phyloP scores from a whole-genome alignment of 2,797 vertebrate species.

The Anabas testudineus region DNA sequence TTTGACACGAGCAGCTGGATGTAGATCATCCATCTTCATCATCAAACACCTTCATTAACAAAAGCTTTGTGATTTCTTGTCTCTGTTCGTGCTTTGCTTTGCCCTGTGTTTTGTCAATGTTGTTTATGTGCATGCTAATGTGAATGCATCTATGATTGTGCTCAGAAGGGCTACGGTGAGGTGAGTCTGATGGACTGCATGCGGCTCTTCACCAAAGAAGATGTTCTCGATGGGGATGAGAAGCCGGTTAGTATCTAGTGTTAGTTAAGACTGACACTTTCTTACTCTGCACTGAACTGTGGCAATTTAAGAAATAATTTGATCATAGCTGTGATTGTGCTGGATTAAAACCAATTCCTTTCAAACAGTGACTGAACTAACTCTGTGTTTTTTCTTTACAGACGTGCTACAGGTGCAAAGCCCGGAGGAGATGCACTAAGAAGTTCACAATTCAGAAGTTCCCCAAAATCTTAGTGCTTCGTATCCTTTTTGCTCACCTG shows the following conservation, averaged over 20 bases:
- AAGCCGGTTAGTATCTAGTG: constrained; percentile 87
- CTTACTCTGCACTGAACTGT: not conserved
- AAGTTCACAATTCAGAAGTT: constrained; percentile 98
- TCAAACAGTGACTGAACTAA: constrained; percentile 7
- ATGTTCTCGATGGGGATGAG: constrained; percentile 95
- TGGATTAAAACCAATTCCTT: not conserved
- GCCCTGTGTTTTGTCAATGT: constrained; percentile 12
- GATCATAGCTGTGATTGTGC: not conserved
- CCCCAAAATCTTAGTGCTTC: constrained; percentile 97
- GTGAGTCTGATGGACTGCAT: constrained; percentile 97
- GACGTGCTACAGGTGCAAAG: constrained; percentile 97
- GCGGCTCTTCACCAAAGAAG: constrained; percentile 98
- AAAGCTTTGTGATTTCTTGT: constrained; percentile 33
- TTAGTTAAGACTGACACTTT: not conserved
- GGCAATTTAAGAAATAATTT: not conserved
- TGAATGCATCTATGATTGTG: constrained; percentile 69
- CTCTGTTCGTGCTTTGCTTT: constrained; percentile 47
- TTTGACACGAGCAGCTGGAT: not conserved
- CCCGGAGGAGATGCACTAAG: constrained; percentile 94
- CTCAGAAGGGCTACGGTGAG: constrained; percentile 92
- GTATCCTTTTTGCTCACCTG: constrained; percentile 93
- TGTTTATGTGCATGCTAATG: constrained; percentile 51
- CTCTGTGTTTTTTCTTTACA: constrained; percentile 66
- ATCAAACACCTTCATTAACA: constrained; percentile 44
- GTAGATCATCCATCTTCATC: no score